A percentile compares a stretch with the other conserved stretches of the same genome.
These are phyloP conservation scores for Punctoribates punctum DNA, from an alignment of 2,888 invertebrate species.

Conservation along the genomic window DNA sequence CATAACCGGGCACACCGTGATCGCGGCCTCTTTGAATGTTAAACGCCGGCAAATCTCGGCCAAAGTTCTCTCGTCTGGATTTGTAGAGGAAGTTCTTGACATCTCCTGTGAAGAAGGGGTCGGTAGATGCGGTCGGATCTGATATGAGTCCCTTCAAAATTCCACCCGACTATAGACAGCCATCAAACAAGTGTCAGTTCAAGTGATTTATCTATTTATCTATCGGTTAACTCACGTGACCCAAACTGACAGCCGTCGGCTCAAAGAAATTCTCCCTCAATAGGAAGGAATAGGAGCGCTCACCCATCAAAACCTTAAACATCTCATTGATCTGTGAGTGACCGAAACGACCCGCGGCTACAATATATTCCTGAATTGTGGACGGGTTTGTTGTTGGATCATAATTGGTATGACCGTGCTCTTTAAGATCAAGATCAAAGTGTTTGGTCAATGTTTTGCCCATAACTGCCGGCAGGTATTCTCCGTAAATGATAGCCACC, in stretches of 20 bases:
- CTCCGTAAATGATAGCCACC: constrained; percentile 45
- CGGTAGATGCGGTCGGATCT: constrained; percentile 35
- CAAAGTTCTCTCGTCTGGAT: constrained; percentile 11
- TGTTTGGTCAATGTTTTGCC: constrained; percentile 44
- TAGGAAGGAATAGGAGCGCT: constrained; percentile 27
- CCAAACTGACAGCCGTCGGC: constrained; percentile 42
- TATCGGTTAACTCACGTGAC: constrained; percentile 33
- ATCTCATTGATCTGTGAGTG: constrained; percentile 42
- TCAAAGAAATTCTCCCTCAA: constrained; percentile 42
- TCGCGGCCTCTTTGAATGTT: constrained; percentile 41
- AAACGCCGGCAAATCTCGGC: constrained; percentile 39
- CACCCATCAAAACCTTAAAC: constrained; percentile 36
- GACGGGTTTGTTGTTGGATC: constrained; percentile 46
- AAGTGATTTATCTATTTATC: constrained; percentile 16
- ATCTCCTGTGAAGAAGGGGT: constrained; percentile 36
- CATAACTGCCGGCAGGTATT: constrained; percentile 46
- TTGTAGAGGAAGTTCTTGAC: constrained; percentile 32
- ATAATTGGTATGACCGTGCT: constrained; percentile 45
- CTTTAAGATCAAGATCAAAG: constrained; percentile 38
- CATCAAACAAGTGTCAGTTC: not conserved
- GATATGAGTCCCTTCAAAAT: constrained; percentile 36
- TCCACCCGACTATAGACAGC: constrained; percentile 37
- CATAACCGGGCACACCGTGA: constrained; percentile 42
- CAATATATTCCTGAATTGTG: constrained; percentile 46
- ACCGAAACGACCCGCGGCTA: constrained; percentile 41